These are phyloP conservation scores for Nezara viridula DNA, from an alignment of 2,888 invertebrate species.

Conservation along the genomic window DNA sequence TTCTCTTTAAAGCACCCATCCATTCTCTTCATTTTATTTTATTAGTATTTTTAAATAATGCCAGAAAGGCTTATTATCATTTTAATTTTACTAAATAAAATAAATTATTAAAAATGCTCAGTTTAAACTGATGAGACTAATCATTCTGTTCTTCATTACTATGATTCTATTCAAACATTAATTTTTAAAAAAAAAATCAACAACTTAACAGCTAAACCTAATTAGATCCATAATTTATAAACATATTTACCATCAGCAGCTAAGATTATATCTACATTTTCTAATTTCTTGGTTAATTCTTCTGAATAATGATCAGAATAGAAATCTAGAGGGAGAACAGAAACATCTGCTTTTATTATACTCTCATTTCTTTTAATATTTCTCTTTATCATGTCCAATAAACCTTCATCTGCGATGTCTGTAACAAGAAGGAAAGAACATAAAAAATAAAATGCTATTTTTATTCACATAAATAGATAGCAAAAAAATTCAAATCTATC, in stretches of 20 bases:
- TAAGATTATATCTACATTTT: slow-evolving; percentile 77
- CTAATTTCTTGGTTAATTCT: slow-evolving; percentile 73
- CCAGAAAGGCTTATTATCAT: no score
- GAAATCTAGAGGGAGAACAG: slow-evolving; percentile 81
- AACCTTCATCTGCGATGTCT: slow-evolving; percentile 84
- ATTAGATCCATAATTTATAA: not conserved
- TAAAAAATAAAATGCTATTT: not conserved
- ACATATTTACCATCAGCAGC: slow-evolving; percentile 83
- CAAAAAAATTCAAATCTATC: not conserved
- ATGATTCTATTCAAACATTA: not conserved
- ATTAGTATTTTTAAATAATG: no score
- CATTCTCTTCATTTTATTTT: no score
- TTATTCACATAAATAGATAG: not conserved
- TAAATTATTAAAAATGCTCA: no score
- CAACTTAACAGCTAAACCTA: no score
- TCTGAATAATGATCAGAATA: slow-evolving; percentile 73
- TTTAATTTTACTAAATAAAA: no score
- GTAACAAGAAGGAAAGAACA: slow-evolving; percentile 64
- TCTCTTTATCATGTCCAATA: slow-evolving; percentile 78
- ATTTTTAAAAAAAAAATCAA: no score
- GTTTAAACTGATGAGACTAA: no score
- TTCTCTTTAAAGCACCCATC: no score
- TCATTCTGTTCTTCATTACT: no score
- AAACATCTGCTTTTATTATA: slow-evolving; percentile 74
- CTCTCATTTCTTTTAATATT: slow-evolving; percentile 79